Percentiles rank a stretch among this genome's conserved stretches.
phyloP scores from a whole-genome alignment of 2,797 vertebrate genomes.

The Poecilia velifera region DNA sequence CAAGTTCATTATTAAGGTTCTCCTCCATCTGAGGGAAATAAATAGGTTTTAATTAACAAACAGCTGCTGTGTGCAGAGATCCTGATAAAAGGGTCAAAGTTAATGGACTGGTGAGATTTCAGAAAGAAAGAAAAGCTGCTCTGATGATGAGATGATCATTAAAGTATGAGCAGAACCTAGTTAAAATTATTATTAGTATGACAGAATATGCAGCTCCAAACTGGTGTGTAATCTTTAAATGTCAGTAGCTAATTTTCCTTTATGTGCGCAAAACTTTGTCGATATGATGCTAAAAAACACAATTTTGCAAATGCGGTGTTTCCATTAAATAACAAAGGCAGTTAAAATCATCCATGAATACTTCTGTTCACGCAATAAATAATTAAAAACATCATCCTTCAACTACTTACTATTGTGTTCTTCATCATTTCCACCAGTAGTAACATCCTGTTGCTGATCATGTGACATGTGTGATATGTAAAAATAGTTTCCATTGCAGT shows the following conservation, averaged over 20 bases:
- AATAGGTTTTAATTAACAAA: constrained; percentile 11
- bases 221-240: constrained; percentile 4
- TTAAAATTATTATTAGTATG: constrained; percentile 29
- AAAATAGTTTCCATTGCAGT: too few relatives aligned
- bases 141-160: constrained; percentile 49
- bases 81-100: constrained; percentile 10
- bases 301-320: too few relatives aligned
- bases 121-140: constrained; percentile 41
- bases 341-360: too few relatives aligned
- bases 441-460: too few relatives aligned
- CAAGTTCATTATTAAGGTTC: constrained; percentile 3
- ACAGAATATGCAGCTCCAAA: constrained; percentile 37
- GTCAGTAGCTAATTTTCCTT: not conserved
- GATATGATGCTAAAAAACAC: too few relatives aligned
- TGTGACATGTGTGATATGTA: too few relatives aligned
- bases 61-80: not conserved
- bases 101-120: not conserved
- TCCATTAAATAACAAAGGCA: too few relatives aligned
- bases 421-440: too few relatives aligned
- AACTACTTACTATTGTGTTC: too few relatives aligned
- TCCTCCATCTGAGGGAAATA: constrained; percentile 11
- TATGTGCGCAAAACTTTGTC: too few relatives aligned
- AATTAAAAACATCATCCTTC: too few relatives aligned
- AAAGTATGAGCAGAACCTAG: constrained; percentile 34
- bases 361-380: too few relatives aligned